Conservation (phyloP, 2,797 vertebrate genomes). For the Sphaeramia orbicularis region DNA sequence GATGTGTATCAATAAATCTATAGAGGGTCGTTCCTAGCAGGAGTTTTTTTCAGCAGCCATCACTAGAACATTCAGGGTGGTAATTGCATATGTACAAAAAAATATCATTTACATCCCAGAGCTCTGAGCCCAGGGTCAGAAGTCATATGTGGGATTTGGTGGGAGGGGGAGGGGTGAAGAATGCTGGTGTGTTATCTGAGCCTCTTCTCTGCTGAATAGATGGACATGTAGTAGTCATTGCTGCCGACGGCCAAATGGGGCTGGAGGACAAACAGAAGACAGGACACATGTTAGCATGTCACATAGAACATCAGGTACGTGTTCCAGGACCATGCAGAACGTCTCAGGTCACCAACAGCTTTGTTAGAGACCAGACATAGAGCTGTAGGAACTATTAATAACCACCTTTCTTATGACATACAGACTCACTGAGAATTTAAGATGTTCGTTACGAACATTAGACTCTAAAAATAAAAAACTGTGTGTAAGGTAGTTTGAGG, state of each 20-base stretch:
- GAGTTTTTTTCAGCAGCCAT: conserved; percentile 89
- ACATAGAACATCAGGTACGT: too few species aligned
- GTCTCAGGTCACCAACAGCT: too few species aligned
- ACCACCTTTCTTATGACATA: too few species aligned
- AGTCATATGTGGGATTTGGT: conserved; percentile 52
- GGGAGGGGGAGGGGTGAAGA: conserved; percentile 5
- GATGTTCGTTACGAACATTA: too few species aligned
- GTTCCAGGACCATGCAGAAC: too few species aligned
- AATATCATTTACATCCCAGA: conserved; percentile 81
- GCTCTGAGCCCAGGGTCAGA: conserved; percentile 53
- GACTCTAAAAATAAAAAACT: too few species aligned
- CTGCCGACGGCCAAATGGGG: conserved; percentile 97
- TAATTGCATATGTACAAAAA: conserved; percentile 90
- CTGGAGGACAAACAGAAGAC: conserved; percentile 73
- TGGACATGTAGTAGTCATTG: conserved; percentile 99
- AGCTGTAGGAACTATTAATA: too few species aligned
- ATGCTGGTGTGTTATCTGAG: conserved; percentile 91
- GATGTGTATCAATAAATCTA: conserved; percentile 44
- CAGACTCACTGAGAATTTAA: too few species aligned
- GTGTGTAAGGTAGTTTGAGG: too few species aligned
- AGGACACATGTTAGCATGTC: too few species aligned
- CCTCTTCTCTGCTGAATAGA: conserved; percentile 98
- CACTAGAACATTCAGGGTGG: conserved; percentile 89
- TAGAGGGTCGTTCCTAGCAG: conserved; percentile 74
- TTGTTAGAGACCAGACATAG: too few species aligned